Evolutionary conservation across 1,140 invertebrate genomes (phyloP).

Genomic region (Phthorimaea operculella): DNA sequence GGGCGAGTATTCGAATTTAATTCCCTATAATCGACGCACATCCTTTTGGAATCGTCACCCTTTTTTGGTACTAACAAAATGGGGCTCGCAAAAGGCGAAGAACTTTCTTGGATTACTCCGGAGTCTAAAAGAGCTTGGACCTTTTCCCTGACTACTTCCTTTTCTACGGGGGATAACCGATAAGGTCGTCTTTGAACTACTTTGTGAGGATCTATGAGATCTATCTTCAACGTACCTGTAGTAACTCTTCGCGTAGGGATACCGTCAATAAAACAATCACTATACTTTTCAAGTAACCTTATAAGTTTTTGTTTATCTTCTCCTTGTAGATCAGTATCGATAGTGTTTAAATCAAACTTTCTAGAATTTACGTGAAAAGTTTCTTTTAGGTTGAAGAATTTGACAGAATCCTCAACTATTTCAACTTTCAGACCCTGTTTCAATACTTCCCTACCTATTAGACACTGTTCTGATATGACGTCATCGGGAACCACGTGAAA

Average conservation of each 20-base stretch:
- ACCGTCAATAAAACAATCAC: background rate
- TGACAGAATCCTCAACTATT: background rate
- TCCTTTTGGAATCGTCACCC: background rate
- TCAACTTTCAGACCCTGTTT: background rate
- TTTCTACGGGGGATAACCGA: background rate
- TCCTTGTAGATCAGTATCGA: background rate
- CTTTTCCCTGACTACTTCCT: background rate
- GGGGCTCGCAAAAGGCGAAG: background rate
- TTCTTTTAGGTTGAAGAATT: background rate
- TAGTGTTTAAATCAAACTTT: background rate
- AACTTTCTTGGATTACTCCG: background rate
- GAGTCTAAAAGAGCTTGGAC: background rate
- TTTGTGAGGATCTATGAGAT: background rate
- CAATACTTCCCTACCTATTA: background rate
- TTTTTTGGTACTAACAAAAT: background rate
- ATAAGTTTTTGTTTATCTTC: background rate
- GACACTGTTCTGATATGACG: background rate
- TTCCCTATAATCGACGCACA: slow-evolving; percentile 3
- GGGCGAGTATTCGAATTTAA: background rate
- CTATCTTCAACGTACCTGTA: background rate
- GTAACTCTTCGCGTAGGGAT: background rate
- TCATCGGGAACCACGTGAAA: background rate
- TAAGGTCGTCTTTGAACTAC: background rate
- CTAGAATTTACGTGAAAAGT: background rate
- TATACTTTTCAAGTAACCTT: background rate